phyloP scores from a whole-genome alignment of 2,797 vertebrate genomes.

The Dendrocincla fuliginosa region DNA sequence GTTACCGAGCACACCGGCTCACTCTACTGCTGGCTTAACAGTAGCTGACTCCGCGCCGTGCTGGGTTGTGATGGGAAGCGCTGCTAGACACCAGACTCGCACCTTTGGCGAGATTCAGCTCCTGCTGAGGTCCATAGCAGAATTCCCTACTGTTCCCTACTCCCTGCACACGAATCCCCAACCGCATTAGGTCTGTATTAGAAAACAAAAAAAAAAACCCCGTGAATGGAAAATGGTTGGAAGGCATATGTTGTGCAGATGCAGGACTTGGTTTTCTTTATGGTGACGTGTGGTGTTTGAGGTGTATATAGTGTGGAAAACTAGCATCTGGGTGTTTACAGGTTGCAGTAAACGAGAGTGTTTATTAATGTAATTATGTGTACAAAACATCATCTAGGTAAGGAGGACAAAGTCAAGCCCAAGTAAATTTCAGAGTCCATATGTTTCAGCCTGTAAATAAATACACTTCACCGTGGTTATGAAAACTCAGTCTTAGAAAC shows the following conservation, averaged over 20 bases:
- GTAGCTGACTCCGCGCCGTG: accelerated
- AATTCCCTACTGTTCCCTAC: accelerated
- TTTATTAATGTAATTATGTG: background rate
- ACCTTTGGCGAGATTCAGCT: background rate
- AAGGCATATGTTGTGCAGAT: constrained; percentile 26
- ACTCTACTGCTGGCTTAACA: accelerated
- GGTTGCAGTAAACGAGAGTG: background rate
- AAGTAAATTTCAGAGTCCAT: background rate
- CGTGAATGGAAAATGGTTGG: background rate
- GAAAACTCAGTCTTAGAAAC: background rate
- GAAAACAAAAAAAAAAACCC: background rate
- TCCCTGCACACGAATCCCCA: background rate
- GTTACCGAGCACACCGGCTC: background rate
- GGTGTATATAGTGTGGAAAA: background rate
- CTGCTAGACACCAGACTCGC: background rate
- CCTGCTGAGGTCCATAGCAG: background rate
- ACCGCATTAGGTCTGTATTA: background rate
- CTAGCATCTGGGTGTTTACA: background rate
- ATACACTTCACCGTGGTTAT: background rate
- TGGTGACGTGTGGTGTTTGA: background rate
- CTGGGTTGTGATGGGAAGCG: background rate
- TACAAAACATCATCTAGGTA: background rate
- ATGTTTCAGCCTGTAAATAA: background rate
- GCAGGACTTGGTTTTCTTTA: background rate
- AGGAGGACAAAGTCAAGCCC: background rate